Evolutionary conservation across 2,888 invertebrate genomes (phyloP).

Genomic region (Ctena decussata): DNA sequence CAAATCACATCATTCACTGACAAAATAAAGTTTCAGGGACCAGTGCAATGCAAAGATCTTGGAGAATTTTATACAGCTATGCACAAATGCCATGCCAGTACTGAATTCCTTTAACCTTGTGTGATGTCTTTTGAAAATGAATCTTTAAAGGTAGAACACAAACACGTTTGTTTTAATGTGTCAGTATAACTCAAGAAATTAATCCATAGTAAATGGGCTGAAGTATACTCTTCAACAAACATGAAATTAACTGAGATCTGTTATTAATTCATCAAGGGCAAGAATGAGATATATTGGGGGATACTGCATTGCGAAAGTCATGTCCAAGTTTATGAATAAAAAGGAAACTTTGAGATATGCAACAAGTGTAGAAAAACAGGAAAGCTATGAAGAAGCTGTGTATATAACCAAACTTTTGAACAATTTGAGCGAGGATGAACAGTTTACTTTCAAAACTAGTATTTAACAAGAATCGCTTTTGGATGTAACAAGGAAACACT

Average conservation of each 20-base stretch:
- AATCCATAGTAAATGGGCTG: constrained; percentile 10
- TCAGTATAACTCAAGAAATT: constrained; percentile 26
- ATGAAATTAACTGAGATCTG: constrained; percentile 14
- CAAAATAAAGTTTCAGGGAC: constrained; percentile 22
- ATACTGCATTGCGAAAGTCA: constrained; percentile 42
- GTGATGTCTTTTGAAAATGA: constrained; percentile 34
- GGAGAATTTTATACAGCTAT: constrained; percentile 19
- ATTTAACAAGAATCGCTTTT: constrained; percentile 42
- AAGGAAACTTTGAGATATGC: constrained; percentile 22
- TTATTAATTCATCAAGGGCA: constrained; percentile 46
- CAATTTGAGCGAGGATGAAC: constrained; percentile 41
- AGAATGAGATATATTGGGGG: constrained; percentile 52
- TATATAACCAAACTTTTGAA: constrained; percentile 27
- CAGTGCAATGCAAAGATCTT: constrained; percentile 23
- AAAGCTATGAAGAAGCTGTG: constrained; percentile 32
- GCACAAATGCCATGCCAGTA: constrained; percentile 24
- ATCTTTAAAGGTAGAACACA: constrained; percentile 16
- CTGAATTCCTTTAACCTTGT: constrained; percentile 16
- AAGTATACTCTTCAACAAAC: constrained; percentile 8
- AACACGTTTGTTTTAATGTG: constrained; percentile 33
- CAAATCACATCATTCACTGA: constrained; percentile 20
- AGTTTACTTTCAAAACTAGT: constrained; percentile 21
- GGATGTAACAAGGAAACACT: constrained; percentile 43
- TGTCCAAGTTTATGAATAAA: constrained; percentile 31
- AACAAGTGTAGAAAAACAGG: not conserved